A percentile compares a stretch with the other conserved stretches of the same genome.
phyloP scores from a whole-genome alignment of 2,797 vertebrate genomes.

The Eulemur rubriventer region DNA sequence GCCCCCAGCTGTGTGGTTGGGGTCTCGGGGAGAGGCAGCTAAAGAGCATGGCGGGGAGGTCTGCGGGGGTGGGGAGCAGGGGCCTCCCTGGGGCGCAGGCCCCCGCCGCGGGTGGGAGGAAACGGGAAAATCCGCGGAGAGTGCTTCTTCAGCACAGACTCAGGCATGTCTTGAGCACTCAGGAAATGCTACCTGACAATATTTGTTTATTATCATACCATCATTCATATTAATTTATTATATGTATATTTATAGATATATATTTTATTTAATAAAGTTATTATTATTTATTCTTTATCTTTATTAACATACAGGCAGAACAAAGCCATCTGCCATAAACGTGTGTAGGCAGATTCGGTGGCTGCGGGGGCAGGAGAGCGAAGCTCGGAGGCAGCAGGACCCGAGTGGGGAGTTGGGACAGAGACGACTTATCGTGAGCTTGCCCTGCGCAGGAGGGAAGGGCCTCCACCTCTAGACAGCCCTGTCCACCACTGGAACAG shows the following conservation, averaged over 20 bases:
- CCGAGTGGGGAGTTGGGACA: background rate
- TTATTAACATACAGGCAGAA: background rate
- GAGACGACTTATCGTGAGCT: rapidly evolving
- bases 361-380: rapidly evolving
- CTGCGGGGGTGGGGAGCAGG: no score
- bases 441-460: background rate
- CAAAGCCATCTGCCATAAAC: background rate
- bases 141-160: no score
- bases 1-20: background rate
- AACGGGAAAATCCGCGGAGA: background rate
- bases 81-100: no score
- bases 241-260: background rate
- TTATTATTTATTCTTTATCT: background rate
- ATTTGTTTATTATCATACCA: no score
- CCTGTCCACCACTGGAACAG: rapidly evolving
- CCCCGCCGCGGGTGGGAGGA: no score
- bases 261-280: background rate
- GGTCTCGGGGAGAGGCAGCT: background rate
- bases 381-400: background rate
- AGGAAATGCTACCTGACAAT: rapidly evolving
- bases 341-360: rapidly evolving
- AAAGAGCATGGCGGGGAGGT: no score
- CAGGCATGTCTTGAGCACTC: background rate
- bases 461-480: no score
- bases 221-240: background rate